Conservation (phyloP, 2,888 invertebrate species). For the Hirtodrosophila confusa region DNA sequence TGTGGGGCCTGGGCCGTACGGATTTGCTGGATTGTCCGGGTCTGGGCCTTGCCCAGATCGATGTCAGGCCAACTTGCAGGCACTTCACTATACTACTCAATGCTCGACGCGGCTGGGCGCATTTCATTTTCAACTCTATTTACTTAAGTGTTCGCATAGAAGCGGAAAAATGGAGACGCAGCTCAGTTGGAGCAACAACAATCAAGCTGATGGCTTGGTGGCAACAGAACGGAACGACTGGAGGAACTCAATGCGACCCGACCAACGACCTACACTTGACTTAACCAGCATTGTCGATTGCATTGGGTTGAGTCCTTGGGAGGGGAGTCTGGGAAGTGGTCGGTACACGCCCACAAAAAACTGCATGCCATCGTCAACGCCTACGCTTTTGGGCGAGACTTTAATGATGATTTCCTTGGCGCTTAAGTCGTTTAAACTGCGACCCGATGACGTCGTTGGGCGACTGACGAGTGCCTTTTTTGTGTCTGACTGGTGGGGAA, state of each 20-base stretch:
- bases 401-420: constrained; percentile 81
- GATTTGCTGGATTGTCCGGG: background rate
- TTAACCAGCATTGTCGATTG: constrained; percentile 82
- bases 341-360: constrained; percentile 50
- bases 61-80: constrained; percentile 61
- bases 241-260: constrained; percentile 60
- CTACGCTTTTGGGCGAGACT: constrained; percentile 67
- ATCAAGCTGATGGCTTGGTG: constrained; percentile 54
- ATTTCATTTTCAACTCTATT: constrained; percentile 77
- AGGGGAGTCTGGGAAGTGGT: background rate
- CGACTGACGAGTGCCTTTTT: constrained; percentile 74
- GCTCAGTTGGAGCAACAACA: constrained; percentile 51
- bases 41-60: constrained; percentile 57
- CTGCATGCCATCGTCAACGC: constrained; percentile 57
- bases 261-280: constrained; percentile 81
- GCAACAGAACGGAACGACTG: constrained; percentile 8
- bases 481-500: constrained; percentile 61
- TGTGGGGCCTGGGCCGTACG: constrained; percentile 23
- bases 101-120: constrained; percentile 68
- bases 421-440: constrained; percentile 80
- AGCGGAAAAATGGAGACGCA: constrained; percentile 57
- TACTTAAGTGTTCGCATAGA: constrained; percentile 73
- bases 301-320: constrained; percentile 30
- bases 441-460: constrained; percentile 66
- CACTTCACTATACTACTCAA: constrained; percentile 60